These are phyloP conservation scores for Geothlypis trichas DNA, from an alignment of 2,113 vertebrate species.

Conservation along the genomic window DNA sequence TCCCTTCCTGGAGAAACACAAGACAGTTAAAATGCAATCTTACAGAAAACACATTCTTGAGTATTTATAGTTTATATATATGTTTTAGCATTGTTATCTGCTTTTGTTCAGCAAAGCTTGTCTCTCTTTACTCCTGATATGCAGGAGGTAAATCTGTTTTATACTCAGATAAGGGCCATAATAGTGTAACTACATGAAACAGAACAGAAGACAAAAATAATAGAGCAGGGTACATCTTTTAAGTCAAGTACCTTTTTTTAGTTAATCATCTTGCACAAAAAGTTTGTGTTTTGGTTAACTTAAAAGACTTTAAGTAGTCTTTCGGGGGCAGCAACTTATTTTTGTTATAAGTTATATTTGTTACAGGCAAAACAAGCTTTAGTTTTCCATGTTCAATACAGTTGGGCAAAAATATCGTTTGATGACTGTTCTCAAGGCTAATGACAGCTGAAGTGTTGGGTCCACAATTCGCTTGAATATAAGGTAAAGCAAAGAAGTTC, in stretches of 20 bases:
- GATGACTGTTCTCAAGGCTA: neutral
- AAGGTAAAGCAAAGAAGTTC: neutral
- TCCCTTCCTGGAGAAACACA: neutral
- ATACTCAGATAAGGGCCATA: neutral
- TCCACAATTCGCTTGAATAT: neutral
- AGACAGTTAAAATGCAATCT: neutral
- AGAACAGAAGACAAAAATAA: neutral
- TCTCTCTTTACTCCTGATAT: neutral
- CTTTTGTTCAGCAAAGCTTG: neutral
- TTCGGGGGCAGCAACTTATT: neutral
- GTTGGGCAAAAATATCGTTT: neutral
- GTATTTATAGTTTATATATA: neutral
- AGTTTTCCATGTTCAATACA: neutral
- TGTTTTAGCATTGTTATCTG: neutral
- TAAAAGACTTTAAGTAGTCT: neutral
- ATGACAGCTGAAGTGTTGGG: neutral
- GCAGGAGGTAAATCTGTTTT: neutral
- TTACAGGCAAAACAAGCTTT: neutral
- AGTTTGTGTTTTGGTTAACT: neutral
- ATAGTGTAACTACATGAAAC: neutral
- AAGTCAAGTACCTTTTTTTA: neutral
- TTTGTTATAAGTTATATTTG: neutral
- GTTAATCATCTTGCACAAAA: neutral
- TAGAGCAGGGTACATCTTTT: neutral
- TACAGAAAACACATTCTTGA: neutral